Evolutionary conservation across 2,797 vertebrate species (phyloP).

Genomic region (Pangasius macronema): DNA sequence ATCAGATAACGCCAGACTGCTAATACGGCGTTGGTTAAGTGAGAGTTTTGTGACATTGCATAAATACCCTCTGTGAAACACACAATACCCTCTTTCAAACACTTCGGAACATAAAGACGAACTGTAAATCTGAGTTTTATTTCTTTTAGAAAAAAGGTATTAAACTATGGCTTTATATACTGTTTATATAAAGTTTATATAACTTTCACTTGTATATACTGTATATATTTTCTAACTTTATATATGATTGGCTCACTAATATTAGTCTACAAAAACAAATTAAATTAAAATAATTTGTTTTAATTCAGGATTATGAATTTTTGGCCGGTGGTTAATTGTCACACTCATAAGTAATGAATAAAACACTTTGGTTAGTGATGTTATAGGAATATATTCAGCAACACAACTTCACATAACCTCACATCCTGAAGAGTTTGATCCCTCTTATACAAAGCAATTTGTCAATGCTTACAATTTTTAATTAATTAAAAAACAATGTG

Average conservation of each 20-base stretch:
- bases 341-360: background rate
- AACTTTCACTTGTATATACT: no score
- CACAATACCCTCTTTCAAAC: no score
- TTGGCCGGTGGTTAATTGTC: background rate
- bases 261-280: background rate
- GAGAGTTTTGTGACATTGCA: no score
- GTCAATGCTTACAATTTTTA: background rate
- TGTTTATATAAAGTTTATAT: no score
- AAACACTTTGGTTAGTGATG: background rate
- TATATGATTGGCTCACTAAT: background rate
- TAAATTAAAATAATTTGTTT: background rate
- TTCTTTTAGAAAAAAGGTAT: background rate
- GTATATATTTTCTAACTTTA: background rate
- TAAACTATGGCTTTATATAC: background rate
- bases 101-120: no score
- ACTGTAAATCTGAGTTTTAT: background rate
- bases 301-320: background rate
- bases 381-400: background rate
- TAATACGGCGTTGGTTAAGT: background rate
- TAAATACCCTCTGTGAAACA: no score
- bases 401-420: background rate
- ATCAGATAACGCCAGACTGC: conserved; percentile 12
- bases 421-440: background rate
- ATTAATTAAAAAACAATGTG: background rate
- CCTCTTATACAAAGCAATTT: background rate